Evolutionary conservation across 2,888 invertebrate genomes (phyloP).

Genomic region (Stegophylla sp.): DNA sequence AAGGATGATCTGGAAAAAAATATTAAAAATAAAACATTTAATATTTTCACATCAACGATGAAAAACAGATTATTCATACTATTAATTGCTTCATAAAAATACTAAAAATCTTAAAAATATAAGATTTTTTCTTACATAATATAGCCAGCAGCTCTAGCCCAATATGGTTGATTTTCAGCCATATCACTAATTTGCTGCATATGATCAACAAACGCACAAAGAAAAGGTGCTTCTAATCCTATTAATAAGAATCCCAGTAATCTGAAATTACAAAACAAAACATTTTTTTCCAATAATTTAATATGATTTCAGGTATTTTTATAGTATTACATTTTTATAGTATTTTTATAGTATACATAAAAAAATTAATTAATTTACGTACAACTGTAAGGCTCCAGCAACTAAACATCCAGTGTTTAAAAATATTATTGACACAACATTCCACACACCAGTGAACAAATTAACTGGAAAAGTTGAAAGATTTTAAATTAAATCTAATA

Average conservation of each 20-base stretch:
- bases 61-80: too few species aligned
- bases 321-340: too few species aligned
- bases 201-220: slow-evolving; percentile 94
- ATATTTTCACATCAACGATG: not conserved
- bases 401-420: slow-evolving; percentile 74
- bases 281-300: too few species aligned
- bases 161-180: slow-evolving; percentile 84
- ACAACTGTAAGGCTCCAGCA: slow-evolving; percentile 84
- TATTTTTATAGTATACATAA: not conserved
- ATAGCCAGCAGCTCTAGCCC: slow-evolving; percentile 87
- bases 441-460: slow-evolving; percentile 81
- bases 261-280: slow-evolving; percentile 64
- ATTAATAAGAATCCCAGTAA: slow-evolving; percentile 86
- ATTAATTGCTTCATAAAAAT: too few species aligned
- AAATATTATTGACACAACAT: slow-evolving; percentile 73
- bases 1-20: slow-evolving; percentile 74
- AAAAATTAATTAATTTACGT: slow-evolving; percentile 62
- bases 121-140: slow-evolving; percentile 74
- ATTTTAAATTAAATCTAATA: not conserved
- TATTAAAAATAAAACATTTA: not conserved
- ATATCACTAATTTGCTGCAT: slow-evolving; percentile 84
- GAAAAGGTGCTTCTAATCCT: slow-evolving; percentile 93
- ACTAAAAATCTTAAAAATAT: not conserved
- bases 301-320: too few species aligned
- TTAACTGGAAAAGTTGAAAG: slow-evolving; percentile 73